Base-by-base conservation (phyloP, 2,888 invertebrate species). In the Xylota segnis region DNA sequence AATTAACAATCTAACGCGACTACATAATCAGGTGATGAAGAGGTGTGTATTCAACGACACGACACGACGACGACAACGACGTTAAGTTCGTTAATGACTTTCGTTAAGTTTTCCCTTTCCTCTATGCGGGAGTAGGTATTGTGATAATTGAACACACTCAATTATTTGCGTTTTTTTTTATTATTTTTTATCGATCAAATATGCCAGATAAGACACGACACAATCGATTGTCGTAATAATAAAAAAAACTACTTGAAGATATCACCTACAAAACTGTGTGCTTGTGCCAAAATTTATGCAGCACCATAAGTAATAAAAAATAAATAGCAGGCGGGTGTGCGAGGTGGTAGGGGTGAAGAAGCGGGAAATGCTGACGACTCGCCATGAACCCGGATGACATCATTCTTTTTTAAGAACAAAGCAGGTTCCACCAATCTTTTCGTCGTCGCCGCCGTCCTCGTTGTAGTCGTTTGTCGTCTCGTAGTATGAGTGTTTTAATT, bases 361-460 rank as follows among this genome's bases (percentile, higher is more conserved):
- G n/a, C 56, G 78, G 70, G 50, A 78, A 74, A 79, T 79, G 58
- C 58, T 75, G 68, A 79, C 75, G 84, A 84, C 71, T 84, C 70
- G 84, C 84, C 84, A 81, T 84, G 84, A 84, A 84, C 84, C 84
- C 84, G 71, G 59, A 81, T 84, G 84, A 84, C 84, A 84, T 84
- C 84, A 84, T 84, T 81, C 81, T 75, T 71, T 81, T 84, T 81
- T 76, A 76, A 84, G 81, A 84, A 81, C 75, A 84, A 84, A 84
- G 84, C 84, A 84, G 84, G 84, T 84, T 84, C 75, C 75, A 84
- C 75, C 75, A 84, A 75, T 79, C 47, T 63, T 56, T 68, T 12
- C 63, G 47, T 70, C 70, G 27, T 37, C 47, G 61, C 29, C 27
- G 52, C 63, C 47, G 50, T 52, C 40, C 18, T 10, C 16, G 37